Conservation (phyloP, 2,113 vertebrate species). For the Octodon degus region DNA sequence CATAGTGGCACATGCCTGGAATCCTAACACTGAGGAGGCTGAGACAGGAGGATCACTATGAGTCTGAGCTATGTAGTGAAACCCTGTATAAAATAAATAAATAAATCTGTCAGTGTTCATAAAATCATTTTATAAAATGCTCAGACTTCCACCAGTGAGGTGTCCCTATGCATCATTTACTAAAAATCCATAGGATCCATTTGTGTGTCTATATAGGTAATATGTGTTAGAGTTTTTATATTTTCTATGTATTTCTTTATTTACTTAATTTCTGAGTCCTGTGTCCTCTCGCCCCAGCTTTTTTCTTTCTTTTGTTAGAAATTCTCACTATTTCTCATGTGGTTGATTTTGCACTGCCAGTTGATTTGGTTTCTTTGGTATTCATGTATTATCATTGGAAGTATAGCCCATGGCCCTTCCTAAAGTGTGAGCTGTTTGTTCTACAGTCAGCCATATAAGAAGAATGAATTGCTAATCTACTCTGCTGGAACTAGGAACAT, state of each 20-base stretch:
- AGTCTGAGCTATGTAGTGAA: too few relatives aligned
- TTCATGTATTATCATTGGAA: background rate
- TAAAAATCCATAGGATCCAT: slow-evolving; percentile 37
- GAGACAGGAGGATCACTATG: too few relatives aligned
- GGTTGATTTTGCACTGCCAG: slow-evolving; percentile 33
- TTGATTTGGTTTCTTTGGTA: slow-evolving; percentile 29
- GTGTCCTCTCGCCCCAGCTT: slow-evolving; percentile 40
- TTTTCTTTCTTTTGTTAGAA: slow-evolving; percentile 59
- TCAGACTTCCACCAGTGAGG: slow-evolving; percentile 41
- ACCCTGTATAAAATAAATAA: too few relatives aligned
- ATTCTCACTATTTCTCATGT: background rate
- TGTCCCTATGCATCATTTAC: slow-evolving; percentile 38
- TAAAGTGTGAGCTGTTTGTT: background rate
- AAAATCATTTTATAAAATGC: slow-evolving; percentile 44
- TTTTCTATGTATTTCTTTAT: slow-evolving; percentile 45
- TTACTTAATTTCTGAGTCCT: slow-evolving; percentile 30
- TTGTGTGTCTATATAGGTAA: background rate
- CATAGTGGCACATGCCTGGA: too few relatives aligned
- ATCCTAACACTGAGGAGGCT: too few relatives aligned
- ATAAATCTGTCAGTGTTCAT: background rate
- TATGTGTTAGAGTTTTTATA: background rate
- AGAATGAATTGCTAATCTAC: slow-evolving; percentile 36
- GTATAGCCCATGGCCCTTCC: background rate
- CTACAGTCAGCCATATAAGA: background rate
- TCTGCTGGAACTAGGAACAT: background rate